phyloP scores from a whole-genome alignment of 1,140 invertebrate genomes.

The Sycophaga agraensis region DNA sequence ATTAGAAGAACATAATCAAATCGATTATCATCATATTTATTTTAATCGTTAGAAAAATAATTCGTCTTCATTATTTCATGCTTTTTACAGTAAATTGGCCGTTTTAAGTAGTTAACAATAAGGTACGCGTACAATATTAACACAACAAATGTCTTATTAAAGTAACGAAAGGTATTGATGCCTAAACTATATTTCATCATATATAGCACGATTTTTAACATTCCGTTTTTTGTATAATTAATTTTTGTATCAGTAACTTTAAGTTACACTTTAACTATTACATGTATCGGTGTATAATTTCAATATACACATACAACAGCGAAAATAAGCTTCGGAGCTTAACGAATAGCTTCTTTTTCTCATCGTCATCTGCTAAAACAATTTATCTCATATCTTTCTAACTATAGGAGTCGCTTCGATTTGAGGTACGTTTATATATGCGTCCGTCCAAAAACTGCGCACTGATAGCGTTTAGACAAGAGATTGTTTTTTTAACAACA shows the following conservation, averaged over 20 bases:
- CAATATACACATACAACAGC: slow-evolving; percentile 35
- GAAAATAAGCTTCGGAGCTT: slow-evolving; percentile 49
- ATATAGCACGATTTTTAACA: slow-evolving; percentile 5
- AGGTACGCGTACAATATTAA: neutral
- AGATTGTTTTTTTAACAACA: slow-evolving; percentile 12
- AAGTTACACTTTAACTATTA: slow-evolving; percentile 23
- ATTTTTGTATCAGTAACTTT: slow-evolving; percentile 22
- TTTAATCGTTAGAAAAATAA: slow-evolving; percentile 6
- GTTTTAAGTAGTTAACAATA: slow-evolving; percentile 1
- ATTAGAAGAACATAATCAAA: too few species aligned
- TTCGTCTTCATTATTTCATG: neutral
- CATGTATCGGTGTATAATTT: slow-evolving; percentile 17
- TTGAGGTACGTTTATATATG: slow-evolving; percentile 55
- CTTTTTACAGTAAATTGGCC: too few species aligned
- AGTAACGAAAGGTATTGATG: slow-evolving; percentile 25
- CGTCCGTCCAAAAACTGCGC: slow-evolving; percentile 34
- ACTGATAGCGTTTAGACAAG: slow-evolving; percentile 18
- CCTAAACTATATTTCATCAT: slow-evolving; percentile 8
- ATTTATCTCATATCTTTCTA: slow-evolving; percentile 40
- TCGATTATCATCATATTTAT: too few species aligned
- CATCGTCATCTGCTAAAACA: slow-evolving; percentile 47
- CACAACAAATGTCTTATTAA: slow-evolving; percentile 14
- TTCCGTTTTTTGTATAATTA: slow-evolving; percentile 14
- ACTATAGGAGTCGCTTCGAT: slow-evolving; percentile 53
- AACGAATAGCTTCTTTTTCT: slow-evolving; percentile 17